Conservation (phyloP, 2,888 invertebrate species). For the Andrena dorsata region DNA sequence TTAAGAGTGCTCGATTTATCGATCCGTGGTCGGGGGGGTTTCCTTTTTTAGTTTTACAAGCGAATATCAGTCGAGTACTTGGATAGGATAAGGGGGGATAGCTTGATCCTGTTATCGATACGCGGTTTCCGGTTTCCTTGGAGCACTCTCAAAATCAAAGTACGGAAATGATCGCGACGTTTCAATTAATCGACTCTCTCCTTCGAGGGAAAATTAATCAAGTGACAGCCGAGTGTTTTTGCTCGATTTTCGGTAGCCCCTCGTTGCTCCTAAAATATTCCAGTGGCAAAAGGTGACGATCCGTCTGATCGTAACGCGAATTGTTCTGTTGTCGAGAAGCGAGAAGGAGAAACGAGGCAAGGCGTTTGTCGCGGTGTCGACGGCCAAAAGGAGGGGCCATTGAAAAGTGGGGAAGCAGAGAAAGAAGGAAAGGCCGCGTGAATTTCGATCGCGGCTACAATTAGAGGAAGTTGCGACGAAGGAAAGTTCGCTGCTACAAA, state of each 20-base stretch:
- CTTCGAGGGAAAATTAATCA: neutral
- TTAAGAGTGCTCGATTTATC: conserved; percentile 14
- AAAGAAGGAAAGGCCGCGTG: neutral
- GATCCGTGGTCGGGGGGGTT: neutral
- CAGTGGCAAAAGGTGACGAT: neutral
- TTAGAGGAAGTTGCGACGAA: neutral
- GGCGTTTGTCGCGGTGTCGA: neutral
- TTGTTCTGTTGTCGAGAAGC: neutral
- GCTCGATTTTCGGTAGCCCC: conserved; percentile 19
- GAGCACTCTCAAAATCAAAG: conserved; percentile 19
- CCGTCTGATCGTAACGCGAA: too few species aligned
- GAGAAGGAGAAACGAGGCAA: conserved; percentile 19
- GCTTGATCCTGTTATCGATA: conserved; percentile 21
- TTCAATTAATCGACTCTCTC: conserved; percentile 26
- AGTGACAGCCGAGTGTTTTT: neutral
- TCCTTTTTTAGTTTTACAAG: neutral
- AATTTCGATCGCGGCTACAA: neutral
- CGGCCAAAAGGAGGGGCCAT: neutral
- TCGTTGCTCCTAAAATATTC: neutral
- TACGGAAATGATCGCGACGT: conserved; percentile 19
- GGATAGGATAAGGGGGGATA: neutral
- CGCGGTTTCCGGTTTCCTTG: conserved; percentile 21
- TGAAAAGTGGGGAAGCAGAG: conserved; percentile 2
- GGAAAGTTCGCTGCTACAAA: too few species aligned
- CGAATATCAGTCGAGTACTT: conserved; percentile 16